Conservation (phyloP, 2,113 vertebrate species). For the Scytalopus superciliaris region DNA sequence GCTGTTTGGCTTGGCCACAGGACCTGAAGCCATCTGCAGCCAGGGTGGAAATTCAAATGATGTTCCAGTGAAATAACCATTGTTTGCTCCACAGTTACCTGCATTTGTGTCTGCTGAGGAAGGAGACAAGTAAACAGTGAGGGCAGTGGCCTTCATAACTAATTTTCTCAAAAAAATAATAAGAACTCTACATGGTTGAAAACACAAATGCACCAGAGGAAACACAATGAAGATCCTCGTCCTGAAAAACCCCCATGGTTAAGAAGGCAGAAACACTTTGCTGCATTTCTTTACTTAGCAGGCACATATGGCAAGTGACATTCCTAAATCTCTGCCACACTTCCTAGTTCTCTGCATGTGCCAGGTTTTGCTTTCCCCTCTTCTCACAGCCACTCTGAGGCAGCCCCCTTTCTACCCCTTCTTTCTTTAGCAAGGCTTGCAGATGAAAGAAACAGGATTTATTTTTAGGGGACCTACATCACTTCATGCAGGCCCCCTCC, state of each 20-base stretch:
- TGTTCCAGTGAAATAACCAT: neutral
- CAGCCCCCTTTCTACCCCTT: neutral
- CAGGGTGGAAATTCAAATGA: neutral
- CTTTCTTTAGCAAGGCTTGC: neutral
- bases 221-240: neutral
- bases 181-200: neutral
- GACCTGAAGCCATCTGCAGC: neutral
- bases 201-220: neutral
- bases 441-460: neutral
- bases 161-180: neutral
- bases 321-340: neutral
- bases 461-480: neutral
- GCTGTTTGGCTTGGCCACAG: neutral
- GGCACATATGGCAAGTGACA: neutral
- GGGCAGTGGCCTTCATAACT: neutral
- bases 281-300: neutral
- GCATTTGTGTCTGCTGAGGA: neutral
- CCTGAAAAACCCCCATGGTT: neutral
- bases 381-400: neutral
- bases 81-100: neutral
- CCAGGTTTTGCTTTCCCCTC: neutral
- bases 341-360: neutral
- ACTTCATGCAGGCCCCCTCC: neutral
- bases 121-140: neutral
- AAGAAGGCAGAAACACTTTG: neutral